Conservation (phyloP, 2,888 invertebrate species). For the Ectobius pallidus region DNA sequence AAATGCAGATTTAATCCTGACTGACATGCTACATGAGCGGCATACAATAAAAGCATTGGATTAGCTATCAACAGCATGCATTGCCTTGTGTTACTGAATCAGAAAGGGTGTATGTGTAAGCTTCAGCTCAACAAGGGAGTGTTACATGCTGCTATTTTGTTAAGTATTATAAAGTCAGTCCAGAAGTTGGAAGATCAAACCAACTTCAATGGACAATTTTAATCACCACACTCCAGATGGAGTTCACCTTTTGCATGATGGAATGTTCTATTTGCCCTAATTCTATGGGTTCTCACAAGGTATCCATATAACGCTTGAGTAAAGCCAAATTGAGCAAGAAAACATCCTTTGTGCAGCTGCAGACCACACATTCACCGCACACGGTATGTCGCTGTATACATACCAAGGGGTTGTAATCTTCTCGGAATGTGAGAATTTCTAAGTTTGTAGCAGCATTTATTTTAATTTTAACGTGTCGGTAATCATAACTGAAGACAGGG, state of each 20-base stretch:
- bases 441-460: too few relatives aligned
- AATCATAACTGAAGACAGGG: too few relatives aligned
- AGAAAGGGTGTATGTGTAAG: not conserved
- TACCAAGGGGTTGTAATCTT: too few relatives aligned
- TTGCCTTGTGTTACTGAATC: not conserved
- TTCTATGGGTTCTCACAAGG: not conserved
- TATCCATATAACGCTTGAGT: not conserved
- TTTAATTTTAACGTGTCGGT: too few relatives aligned
- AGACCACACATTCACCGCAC: too few relatives aligned
- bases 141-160: constrained; percentile 1
- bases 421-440: too few relatives aligned
- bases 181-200: not conserved
- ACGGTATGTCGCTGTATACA: too few relatives aligned
- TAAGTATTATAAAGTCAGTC: constrained; percentile 13
- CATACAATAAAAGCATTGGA: not conserved
- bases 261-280: too few relatives aligned
- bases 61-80: constrained; percentile 7
- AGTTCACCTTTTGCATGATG: not conserved
- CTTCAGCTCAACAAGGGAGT: not conserved
- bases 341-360: too few relatives aligned
- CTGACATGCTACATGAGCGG: not conserved
- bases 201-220: not conserved
- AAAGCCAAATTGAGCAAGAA: too few relatives aligned
- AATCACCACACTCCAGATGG: constrained; percentile 5
- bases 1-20: constrained; percentile 4